Conservation (phyloP, 2,113 vertebrate genomes). For the Machaerirhynchus nigripectus region DNA sequence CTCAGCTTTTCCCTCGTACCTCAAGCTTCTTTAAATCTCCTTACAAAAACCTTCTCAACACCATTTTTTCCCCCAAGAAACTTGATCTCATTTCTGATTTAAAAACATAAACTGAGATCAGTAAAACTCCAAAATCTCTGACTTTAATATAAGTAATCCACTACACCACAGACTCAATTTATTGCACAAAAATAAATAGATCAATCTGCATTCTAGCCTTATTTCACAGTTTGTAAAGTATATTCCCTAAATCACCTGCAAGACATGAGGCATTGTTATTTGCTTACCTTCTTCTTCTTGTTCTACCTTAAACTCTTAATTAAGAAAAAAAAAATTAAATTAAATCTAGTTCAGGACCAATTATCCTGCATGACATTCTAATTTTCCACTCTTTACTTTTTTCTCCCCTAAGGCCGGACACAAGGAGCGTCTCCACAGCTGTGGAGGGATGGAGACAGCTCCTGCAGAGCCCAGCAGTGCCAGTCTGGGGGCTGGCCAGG, state of each 20-base stretch:
- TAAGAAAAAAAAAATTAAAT: not conserved
- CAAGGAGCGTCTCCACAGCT: not conserved
- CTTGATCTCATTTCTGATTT: not conserved
- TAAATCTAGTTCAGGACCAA: not conserved
- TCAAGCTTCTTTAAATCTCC: not conserved
- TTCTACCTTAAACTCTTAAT: not conserved
- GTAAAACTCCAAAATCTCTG: not conserved
- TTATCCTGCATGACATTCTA: not conserved
- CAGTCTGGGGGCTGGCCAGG: not conserved
- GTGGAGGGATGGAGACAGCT: not conserved
- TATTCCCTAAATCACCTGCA: not conserved
- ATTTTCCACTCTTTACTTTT: slow-evolving; percentile 9
- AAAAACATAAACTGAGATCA: not conserved
- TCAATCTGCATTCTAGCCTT: not conserved
- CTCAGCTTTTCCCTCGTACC: not conserved
- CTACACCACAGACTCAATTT: not conserved
- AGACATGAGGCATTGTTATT: not conserved
- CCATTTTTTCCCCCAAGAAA: not conserved
- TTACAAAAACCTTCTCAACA: not conserved
- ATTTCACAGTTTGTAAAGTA: not conserved
- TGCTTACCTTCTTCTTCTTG: not conserved
- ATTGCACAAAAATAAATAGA: not conserved
- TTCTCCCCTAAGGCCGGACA: not conserved
- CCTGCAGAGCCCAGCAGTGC: not conserved
- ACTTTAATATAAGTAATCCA: not conserved